Conservation (phyloP, 2,113 vertebrate species). For the Hemichromis elongatus region DNA sequence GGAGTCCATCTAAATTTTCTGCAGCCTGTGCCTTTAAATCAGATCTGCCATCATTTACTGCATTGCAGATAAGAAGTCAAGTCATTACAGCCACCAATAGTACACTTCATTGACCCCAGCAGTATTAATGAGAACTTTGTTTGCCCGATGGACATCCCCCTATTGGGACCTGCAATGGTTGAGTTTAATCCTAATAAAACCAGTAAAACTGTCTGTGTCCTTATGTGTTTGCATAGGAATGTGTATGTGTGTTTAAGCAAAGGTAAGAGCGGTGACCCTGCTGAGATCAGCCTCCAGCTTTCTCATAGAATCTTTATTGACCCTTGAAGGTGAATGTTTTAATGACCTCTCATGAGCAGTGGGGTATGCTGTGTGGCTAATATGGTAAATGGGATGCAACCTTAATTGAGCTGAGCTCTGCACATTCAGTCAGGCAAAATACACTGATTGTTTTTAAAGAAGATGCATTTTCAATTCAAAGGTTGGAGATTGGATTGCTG, state of each 20-base stretch:
- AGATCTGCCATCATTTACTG: slow-evolving; percentile 52
- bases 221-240: neutral
- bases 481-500: neutral
- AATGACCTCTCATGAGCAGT: slow-evolving; percentile 55
- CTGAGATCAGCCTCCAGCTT: neutral
- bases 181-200: slow-evolving; percentile 6
- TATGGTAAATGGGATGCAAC: slow-evolving; percentile 60
- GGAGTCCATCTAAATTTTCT: slow-evolving; percentile 22
- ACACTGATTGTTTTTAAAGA: slow-evolving; percentile 6
- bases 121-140: slow-evolving; percentile 58
- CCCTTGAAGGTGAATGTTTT: slow-evolving; percentile 68
- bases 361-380: slow-evolving; percentile 47
- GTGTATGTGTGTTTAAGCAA: neutral
- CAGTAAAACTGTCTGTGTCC: slow-evolving; percentile 1
- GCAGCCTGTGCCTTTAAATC: slow-evolving; percentile 54
- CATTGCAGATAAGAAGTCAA: slow-evolving; percentile 57
- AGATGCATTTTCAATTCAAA: slow-evolving; percentile 15
- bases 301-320: slow-evolving; percentile 51
- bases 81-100: slow-evolving; percentile 51
- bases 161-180: neutral
- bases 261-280: neutral
- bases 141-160: slow-evolving; percentile 28
- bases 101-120: slow-evolving; percentile 54
- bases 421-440: slow-evolving; percentile 40
- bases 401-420: slow-evolving; percentile 60